phyloP scores from a whole-genome alignment of 2,797 vertebrate genomes.

The Premnoplex brunnescens region DNA sequence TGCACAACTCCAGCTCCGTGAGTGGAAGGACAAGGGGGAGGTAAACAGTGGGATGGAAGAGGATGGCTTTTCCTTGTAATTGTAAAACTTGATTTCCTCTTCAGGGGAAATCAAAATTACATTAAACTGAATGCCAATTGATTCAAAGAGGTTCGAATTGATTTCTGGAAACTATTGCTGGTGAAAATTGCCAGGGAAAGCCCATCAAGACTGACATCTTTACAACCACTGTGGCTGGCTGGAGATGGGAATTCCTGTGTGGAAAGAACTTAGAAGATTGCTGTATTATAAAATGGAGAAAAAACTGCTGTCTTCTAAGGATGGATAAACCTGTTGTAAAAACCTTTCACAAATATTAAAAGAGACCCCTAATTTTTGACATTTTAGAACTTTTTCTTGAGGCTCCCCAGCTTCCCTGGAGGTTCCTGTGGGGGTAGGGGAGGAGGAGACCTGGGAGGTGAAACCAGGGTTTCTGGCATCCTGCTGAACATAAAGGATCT shows the following conservation, averaged over 20 bases:
- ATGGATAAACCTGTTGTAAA: neutral
- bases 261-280: neutral
- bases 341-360: neutral
- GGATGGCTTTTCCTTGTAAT: neutral
- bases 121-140: neutral
- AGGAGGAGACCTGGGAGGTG: neutral
- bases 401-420: neutral
- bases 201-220: neutral
- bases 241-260: neutral
- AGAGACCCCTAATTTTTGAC: neutral
- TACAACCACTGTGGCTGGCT: neutral
- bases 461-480: neutral
- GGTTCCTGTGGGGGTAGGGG: neutral
- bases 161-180: neutral
- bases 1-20: neutral
- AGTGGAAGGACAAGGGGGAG: neutral
- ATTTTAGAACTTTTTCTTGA: neutral
- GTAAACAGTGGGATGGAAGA: neutral
- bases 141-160: neutral
- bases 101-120: neutral
- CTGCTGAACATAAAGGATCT: neutral
- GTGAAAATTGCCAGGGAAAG: neutral
- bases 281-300: neutral
- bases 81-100: slow-evolving; percentile 3
- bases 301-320: neutral